Conservation (phyloP, 2,113 vertebrate genomes). For the Chaenocephalus aceratus region DNA sequence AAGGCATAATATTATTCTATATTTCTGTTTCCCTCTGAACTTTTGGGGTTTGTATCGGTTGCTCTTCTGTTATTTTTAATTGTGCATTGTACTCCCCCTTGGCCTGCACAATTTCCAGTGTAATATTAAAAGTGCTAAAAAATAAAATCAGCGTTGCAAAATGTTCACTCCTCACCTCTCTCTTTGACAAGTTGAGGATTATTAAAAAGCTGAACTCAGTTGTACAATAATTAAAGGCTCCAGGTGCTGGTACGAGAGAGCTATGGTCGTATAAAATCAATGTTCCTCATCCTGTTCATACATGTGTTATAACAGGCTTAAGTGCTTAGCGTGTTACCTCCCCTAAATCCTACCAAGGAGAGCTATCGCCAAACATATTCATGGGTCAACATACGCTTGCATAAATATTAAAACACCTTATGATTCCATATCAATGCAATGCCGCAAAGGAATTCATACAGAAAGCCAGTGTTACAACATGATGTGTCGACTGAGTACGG, state of each 20-base stretch:
- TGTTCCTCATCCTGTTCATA: conserved; percentile 56
- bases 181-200: not conserved
- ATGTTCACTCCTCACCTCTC: not conserved
- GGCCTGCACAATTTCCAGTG: not conserved
- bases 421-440: conserved; percentile 44
- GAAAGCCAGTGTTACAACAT: conserved; percentile 29
- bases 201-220: conserved; percentile 8
- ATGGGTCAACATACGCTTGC: conserved; percentile 49
- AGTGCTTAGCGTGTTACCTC: conserved; percentile 66
- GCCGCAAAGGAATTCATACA: conserved; percentile 50
- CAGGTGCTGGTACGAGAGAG: conserved; percentile 25
- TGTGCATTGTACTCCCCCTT: not conserved
- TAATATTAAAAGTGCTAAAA: not conserved
- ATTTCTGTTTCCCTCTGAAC: not conserved
- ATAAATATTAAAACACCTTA: conserved; percentile 36
- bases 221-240: conserved; percentile 20
- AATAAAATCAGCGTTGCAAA: not conserved
- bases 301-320: conserved; percentile 81
- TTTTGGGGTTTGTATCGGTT: not conserved
- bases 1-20: not conserved
- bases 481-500: conserved; percentile 7
- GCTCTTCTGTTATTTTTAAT: not conserved
- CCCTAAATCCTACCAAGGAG: conserved; percentile 68
- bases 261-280: conserved; percentile 5
- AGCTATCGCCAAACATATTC: conserved; percentile 65